Percentiles rank a stretch among this genome's conserved stretches.
Conservation (phyloP, 2,113 vertebrate genomes). For the Trogon surrucura region DNA sequence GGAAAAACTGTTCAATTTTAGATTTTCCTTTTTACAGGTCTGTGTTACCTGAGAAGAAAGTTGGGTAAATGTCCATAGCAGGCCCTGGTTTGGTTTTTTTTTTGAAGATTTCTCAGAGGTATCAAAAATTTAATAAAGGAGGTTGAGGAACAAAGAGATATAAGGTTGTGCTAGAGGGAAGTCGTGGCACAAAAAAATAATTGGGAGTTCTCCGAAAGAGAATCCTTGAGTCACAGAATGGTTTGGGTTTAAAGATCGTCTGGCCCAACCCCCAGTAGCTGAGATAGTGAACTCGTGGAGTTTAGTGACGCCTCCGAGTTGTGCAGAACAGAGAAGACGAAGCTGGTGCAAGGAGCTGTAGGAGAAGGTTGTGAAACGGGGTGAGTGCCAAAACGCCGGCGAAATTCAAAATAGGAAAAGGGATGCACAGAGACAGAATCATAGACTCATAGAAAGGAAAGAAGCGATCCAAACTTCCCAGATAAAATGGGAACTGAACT, state of each 20-base stretch:
- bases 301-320: not conserved
- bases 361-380: not conserved
- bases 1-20: no score
- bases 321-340: not conserved
- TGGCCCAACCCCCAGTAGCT: not conserved
- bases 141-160: not conserved
- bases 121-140: not conserved
- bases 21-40: no score
- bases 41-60: no score
- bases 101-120: no score
- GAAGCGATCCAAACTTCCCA: not conserved
- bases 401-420: not conserved
- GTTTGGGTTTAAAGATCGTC: no score
- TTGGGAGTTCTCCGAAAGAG: not conserved
- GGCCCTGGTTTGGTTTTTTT: no score
- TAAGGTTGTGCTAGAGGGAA: not conserved
- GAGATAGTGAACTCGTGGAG: not conserved
- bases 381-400: not conserved
- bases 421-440: not conserved
- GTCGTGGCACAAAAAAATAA: no score
- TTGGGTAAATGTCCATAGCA: no score
- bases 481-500: not conserved
- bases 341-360: not conserved
- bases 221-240: no score
- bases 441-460: not conserved